These are phyloP conservation scores for Papilio demoleus DNA, from an alignment of 2,888 invertebrate genomes.

Conservation along the genomic window DNA sequence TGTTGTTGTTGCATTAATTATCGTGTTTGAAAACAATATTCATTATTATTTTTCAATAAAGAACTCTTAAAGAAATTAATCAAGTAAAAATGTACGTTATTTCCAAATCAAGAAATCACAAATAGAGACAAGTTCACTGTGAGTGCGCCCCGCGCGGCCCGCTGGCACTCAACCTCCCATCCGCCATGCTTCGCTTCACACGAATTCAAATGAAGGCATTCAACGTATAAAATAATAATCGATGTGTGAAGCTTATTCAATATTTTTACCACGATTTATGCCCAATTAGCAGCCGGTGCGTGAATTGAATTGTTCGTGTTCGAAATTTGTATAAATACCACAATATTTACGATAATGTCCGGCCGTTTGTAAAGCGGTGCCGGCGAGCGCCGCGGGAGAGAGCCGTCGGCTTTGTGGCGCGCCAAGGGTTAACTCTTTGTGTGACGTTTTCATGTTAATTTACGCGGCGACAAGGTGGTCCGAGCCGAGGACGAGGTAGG, in stretches of 20 bases:
- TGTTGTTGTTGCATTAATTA: not conserved
- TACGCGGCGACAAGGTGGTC: conserved; percentile 78
- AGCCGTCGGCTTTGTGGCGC: conserved; percentile 65
- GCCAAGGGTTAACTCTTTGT: conserved; percentile 79
- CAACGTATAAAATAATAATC: conserved; percentile 74
- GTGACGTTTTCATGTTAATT: conserved; percentile 70
- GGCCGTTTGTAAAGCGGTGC: conserved; percentile 72
- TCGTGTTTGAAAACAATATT: not conserved
- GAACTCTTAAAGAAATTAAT: conserved; percentile 60
- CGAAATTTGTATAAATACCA: conserved; percentile 81
- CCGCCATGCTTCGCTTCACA: conserved; percentile 71
- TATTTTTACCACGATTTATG: conserved; percentile 80
- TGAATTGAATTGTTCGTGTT: conserved; percentile 83
- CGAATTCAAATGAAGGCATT: conserved; percentile 75
- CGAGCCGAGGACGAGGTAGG: conserved; percentile 54
- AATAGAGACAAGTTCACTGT: conserved; percentile 22
- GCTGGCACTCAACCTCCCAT: conserved; percentile 52
- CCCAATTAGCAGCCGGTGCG: conserved; percentile 80
- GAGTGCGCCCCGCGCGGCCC: not conserved
- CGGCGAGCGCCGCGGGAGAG: conserved; percentile 69
- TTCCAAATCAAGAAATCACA: conserved; percentile 45
- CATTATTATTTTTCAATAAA: conserved; percentile 46
- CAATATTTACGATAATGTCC: conserved; percentile 82
- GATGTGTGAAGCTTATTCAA: conserved; percentile 79
- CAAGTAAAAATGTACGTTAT: conserved; percentile 50